Percentiles rank a stretch among this genome's conserved stretches.
Evolutionary conservation across 2,113 vertebrate genomes (phyloP).

Genomic region (Chionodraco myersi): DNA sequence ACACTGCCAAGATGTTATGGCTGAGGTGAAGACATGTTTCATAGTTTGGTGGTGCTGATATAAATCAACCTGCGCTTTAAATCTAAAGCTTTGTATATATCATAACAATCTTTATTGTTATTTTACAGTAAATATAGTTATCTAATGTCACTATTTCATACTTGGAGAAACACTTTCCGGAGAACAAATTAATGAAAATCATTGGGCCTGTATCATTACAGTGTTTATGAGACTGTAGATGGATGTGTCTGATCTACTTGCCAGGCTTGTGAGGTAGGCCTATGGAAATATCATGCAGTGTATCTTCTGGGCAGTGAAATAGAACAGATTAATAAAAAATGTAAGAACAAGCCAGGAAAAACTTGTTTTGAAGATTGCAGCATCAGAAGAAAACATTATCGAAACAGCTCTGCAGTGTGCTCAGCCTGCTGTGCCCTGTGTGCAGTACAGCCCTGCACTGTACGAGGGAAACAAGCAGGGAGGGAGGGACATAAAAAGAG

Average conservation of each 20-base stretch:
- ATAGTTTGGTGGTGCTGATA: background rate
- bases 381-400: background rate
- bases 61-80: slow-evolving; percentile 3
- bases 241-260: background rate
- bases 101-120: background rate
- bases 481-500: background rate
- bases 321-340: background rate
- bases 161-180: background rate
- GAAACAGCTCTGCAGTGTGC: background rate
- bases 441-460: background rate
- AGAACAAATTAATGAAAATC: slow-evolving; percentile 2
- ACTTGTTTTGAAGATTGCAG: slow-evolving; percentile 4
- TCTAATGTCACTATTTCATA: background rate
- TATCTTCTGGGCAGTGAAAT: slow-evolving; percentile 3
- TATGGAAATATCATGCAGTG: background rate
- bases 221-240: background rate
- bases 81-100: background rate
- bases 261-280: background rate
- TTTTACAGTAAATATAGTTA: background rate
- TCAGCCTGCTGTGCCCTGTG: background rate
- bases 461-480: background rate
- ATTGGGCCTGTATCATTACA: background rate
- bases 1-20: slow-evolving; percentile 34
- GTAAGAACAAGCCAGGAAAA: background rate
- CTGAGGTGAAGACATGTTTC: slow-evolving; percentile 16